Percentiles rank a stretch among this genome's conserved stretches.
phyloP scores from a whole-genome alignment of 2,797 vertebrate species.

The Oryzias sinensis region DNA sequence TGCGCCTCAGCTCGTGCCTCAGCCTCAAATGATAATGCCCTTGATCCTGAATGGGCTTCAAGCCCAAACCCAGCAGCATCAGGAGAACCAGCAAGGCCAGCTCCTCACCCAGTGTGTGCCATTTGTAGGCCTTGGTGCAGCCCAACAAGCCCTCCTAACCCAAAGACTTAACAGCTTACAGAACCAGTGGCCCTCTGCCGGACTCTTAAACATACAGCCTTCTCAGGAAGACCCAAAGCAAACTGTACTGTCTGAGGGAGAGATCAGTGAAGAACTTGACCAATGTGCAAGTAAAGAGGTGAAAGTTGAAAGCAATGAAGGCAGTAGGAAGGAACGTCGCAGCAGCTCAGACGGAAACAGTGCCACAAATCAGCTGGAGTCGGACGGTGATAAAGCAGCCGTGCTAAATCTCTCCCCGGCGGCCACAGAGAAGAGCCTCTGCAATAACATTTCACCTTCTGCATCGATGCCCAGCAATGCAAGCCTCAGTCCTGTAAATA shows the following conservation, averaged over 20 bases:
- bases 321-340: constrained; percentile 47
- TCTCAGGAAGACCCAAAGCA: constrained; percentile 60
- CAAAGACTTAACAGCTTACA: constrained; percentile 81
- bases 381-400: constrained; percentile 63
- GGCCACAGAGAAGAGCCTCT: constrained; percentile 57
- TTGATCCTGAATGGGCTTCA: constrained; percentile 80
- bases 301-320: constrained; percentile 47
- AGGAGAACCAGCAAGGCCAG: constrained; percentile 75
- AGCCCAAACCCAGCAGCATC: constrained; percentile 72
- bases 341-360: constrained; percentile 58
- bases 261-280: constrained; percentile 36
- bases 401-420: constrained; percentile 63
- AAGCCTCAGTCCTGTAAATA: constrained; percentile 68
- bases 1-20: constrained; percentile 77
- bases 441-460: constrained; percentile 69
- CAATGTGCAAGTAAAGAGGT: constrained; percentile 46
- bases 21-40: constrained; percentile 82
- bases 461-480: constrained; percentile 69
- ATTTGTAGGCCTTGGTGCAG: constrained; percentile 77
- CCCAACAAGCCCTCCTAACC: constrained; percentile 82
- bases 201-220: constrained; percentile 53
- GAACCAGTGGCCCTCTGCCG: constrained; percentile 76
- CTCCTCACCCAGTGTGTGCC: constrained; percentile 80
- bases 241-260: constrained; percentile 38
- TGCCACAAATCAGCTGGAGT: constrained; percentile 52